Evolutionary conservation across 2,113 vertebrate genomes (phyloP).

Genomic region (Pituophis catenifer): DNA sequence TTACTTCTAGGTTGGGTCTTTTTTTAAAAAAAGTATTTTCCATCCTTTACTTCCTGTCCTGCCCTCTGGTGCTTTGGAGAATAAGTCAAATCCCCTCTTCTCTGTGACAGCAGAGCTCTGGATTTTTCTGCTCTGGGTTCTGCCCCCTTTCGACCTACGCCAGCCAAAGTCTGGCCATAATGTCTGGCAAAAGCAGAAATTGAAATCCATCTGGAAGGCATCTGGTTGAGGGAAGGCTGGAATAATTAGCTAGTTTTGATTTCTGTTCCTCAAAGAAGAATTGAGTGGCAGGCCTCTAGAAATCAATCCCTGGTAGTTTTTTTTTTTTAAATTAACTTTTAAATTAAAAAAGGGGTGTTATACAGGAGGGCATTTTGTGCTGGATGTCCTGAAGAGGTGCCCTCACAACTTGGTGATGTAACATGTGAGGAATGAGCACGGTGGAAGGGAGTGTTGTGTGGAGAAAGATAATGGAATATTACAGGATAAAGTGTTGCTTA

Average conservation of each 20-base stretch:
- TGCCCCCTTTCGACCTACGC: neutral
- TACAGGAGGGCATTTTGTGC: neutral
- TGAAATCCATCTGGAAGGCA: neutral
- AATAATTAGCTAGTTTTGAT: neutral
- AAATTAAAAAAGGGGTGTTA: neutral
- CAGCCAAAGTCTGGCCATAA: neutral
- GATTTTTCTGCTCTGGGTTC: neutral
- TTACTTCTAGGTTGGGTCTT: neutral
- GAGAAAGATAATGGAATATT: neutral
- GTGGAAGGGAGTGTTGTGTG: neutral
- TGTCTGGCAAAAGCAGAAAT: neutral
- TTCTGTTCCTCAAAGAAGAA: neutral
- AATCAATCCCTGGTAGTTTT: neutral
- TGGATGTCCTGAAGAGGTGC: neutral
- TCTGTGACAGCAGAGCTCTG: neutral
- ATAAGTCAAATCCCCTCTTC: neutral
- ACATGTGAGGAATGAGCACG: neutral
- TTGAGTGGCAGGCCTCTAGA: neutral
- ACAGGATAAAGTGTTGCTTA: neutral
- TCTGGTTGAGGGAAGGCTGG: neutral
- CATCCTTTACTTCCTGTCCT: neutral
- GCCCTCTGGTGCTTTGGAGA: neutral
- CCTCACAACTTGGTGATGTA: too few species aligned
- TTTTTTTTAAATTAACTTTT: neutral
- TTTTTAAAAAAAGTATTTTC: neutral